Evolutionary conservation across 2,888 invertebrate genomes (phyloP), one percentile per base, ranked within the genome.

Genomic region (Machimus rusticus): DNA sequence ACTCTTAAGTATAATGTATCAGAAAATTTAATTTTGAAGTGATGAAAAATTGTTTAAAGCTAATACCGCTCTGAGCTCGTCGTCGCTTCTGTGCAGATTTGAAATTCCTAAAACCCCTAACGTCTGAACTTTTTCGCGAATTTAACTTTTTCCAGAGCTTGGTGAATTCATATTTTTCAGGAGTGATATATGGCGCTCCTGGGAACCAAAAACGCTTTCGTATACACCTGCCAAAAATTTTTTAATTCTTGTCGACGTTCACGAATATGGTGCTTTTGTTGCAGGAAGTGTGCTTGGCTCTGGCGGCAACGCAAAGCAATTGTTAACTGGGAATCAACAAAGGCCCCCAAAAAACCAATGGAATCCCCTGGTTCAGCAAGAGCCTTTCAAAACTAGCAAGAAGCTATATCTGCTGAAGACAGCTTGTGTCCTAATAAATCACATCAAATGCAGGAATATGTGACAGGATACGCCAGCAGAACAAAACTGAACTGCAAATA

Each of bases 371-470:
- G 23, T 66, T 66, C 66, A 66, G 23, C 28, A 66, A 12, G 28
- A 66, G 66, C 66, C 9, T 66, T 66, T 66, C 66, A 28, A 12
- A 23, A 66, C 66, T 28, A 66, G 66, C 66, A 66, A 66, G 66
- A 78, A 78, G 37, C 46, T 43, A 46, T 81, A 81, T 81, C 81
- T 81, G 81, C 51, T 55, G 55, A 55, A 55, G 81, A 51, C 81
- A 51, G 55, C 81, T 28, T 81, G 81, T 81, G 28, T 81, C 55
- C 81, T 81, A 81, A 81, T 81, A 81, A 81, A 81, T 81, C 81
- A 81, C 81, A 51, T 51, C 81, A 81, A 81, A 81, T 81, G 81
- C 81, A 81, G 81, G 55, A 81, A 81, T 81, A 23, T 81, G 51
- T 81, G 81, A 81, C 81, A 81, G 79, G 46, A 43, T 51, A 81